Base-by-base conservation (phyloP, 2,113 vertebrate species). In the Mugil cephalus region DNA sequence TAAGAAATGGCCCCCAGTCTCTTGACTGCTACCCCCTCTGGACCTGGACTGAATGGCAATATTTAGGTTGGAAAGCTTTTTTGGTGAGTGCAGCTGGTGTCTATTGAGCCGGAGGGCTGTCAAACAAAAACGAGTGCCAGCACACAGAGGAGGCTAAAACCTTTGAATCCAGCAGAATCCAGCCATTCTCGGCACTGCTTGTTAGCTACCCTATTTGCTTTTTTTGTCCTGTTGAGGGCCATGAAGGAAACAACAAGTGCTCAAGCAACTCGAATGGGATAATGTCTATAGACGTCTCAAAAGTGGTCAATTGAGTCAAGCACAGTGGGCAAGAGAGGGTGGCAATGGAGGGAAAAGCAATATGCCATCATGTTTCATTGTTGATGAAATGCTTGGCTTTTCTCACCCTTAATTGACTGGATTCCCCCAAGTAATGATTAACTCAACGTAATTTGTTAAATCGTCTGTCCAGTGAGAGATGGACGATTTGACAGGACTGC, bases 71-170 rank as follows among this genome's bases (percentile, higher is more conserved):
- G 51, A 55, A 9, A 8, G 5, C 8, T 62, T 47, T 38, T 75
- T 40, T 62, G n/a, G 35, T 15, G 36, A 66, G 61, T 43, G 54
- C 58, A 61, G 58, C n/a, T 48, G 17, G 39, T 59, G 48, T 61
- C 65, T 36, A 9, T 15, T 40, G 40, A 78, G 58, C 47, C 51
- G 40, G 47, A 51, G 17, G 34, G 55, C 35, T 74, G 14, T 74
- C 69, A 71, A 34, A 65, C 15, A 46, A 60, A 63, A 69, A 69
- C 61, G 19, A 65, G 35, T 12, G 1, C 40, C 19, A 42, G 59
- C 42, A 46, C 59, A 74, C 39, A 60, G 38, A 43, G 13, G 56
- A 19, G 8, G 9, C 43, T 5, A 24, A 77, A 76, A 50, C 18
- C 54, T 60, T 59, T 77, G 13, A 61, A 55, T 45, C 19, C 46